Conservation (phyloP, 2,797 vertebrate genomes). For the Cetoscarus ocellatus region DNA sequence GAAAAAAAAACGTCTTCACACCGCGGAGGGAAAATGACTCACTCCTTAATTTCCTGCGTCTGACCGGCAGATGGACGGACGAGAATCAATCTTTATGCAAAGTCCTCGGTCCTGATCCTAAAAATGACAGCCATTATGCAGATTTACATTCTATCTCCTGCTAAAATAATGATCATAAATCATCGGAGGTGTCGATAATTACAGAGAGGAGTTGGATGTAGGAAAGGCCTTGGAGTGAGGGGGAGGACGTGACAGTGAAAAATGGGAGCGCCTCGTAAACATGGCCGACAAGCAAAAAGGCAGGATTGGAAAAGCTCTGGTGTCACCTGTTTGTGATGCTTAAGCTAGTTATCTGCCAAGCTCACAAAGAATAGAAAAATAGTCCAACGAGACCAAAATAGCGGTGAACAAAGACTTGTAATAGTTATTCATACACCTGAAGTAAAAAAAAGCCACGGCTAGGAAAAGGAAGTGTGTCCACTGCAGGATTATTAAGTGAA, state of each 20-base stretch:
- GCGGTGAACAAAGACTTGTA: too few relatives aligned
- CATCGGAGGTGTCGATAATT: conserved; percentile 80
- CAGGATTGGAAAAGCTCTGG: conserved; percentile 26
- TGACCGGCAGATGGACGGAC: conserved; percentile 69
- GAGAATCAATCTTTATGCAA: conserved; percentile 83
- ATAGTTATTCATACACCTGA: too few relatives aligned
- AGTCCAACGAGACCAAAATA: too few relatives aligned
- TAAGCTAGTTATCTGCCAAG: too few relatives aligned
- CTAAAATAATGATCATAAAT: conserved; percentile 85
- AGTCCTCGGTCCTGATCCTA: conserved; percentile 68
- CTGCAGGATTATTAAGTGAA: too few relatives aligned
- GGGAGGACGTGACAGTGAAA: conserved; percentile 77
- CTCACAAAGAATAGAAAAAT: too few relatives aligned
- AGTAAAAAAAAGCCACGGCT: too few relatives aligned
- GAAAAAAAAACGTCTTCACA: conserved; percentile 31
- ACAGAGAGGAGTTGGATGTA: conserved; percentile 64
- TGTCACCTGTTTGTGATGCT: conserved; percentile 10
- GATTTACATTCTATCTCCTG: conserved; percentile 85
- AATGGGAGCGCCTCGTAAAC: conserved; percentile 73
- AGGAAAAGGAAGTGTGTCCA: too few relatives aligned
- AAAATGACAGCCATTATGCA: conserved; percentile 84
- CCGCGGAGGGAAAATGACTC: conserved; percentile 59
- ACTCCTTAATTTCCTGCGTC: conserved; percentile 73
- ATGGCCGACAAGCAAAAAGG: conserved; percentile 61
- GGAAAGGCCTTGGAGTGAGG: conserved; percentile 40